Evolutionary conservation across 2,888 invertebrate species (phyloP), one percentile per base, ranked within the genome.

Genomic region (Sesamia inferens): DNA sequence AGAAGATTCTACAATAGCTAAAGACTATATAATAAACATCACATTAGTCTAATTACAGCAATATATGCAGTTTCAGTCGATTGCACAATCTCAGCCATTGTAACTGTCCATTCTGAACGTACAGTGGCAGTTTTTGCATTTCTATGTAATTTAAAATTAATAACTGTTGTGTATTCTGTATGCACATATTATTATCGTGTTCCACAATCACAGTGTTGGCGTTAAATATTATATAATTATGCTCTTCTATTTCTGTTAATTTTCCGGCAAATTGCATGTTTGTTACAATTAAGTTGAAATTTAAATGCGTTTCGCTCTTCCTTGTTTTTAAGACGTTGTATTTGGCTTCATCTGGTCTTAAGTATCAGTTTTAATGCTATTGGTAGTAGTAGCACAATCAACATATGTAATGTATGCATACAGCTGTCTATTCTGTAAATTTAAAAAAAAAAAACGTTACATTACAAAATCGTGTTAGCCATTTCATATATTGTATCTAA

Each of bases 131-230:
- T 79, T 71, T 87, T 87, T 82, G 83, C 88, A 89, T 90, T 87
- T 89, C 88, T 89, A 88, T 83, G 87, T 87, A 89, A 91, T 88
- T 89, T 83, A 82, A 87, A 83, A 87, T 87, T 90, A 90, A 87
- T 87, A 88, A 89, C 82, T 72, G 78, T 79, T 62, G 59, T 81
- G 82, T 44, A 66, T 85, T 88, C 76, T 83, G 69, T 86, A 86
- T 86, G 89, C 85, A 81, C 87, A 86, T 87, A 82, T 71, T 64
- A 75, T 81, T 84, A 84, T 75, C 78, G 67, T 74, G 72, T 78
- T 79, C 80, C 71, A 82, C 81, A 78, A 82, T 86, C 76, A 76
- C 48, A 57, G 78, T 74, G 69, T 71, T 71, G 61, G 71, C 65
- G 47, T 61, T 68, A 42, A 66, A 63, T 73, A 59, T 68, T 61